Base-by-base conservation (phyloP, 2,888 invertebrate genomes). In the Euspilapteryx auroguttella region DNA sequence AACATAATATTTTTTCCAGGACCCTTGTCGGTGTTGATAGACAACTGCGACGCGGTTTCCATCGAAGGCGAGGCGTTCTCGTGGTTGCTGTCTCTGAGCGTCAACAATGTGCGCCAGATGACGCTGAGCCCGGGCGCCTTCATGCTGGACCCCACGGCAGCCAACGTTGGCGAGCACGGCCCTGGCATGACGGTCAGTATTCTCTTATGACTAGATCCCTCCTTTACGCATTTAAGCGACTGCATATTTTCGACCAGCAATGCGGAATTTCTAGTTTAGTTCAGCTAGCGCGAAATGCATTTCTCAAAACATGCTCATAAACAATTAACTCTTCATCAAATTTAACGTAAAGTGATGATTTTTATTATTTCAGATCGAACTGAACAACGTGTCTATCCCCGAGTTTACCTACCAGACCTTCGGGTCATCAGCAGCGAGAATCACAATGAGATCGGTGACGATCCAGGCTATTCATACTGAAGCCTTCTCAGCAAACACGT, bases 401-500 rank as follows among this genome's bases (percentile, higher is more conserved):
- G 79, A 79, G 45, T 59, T 87, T 31, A 82, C 85, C 12, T 57
- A 58, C 15, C 75, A 76, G 37, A 78, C 81, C 1, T 87, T 87
- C 44, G 81, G 81, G 15, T 83, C 85, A 2, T 79, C 82, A 1
- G 77, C 83, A 6, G 82, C 82, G 11, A 78, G 78, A 36, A 69
- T 86, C 20, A 61, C 65, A 15, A 61, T 86, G 54, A 68, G 76
- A 34, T 37, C 42, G 1, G 57, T 71, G 25, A 62, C 65, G 38
- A 79, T 85, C 9, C 65, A 71, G 21, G 63, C 69, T 7, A 78
- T 88, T 24, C 65, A 77, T 12, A 58, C 73, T 21, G 79, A 81
- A 27, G 86, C 87, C 1, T 87, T 89, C 45, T 79, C 79, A 28
- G 83, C 86, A 2, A 79, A 81, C 41, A 79, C 79, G 23, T 82